Evolutionary conservation across 1,140 invertebrate genomes (phyloP), one percentile per base, ranked within the genome.

Genomic region (Diachasma alloeum): DNA sequence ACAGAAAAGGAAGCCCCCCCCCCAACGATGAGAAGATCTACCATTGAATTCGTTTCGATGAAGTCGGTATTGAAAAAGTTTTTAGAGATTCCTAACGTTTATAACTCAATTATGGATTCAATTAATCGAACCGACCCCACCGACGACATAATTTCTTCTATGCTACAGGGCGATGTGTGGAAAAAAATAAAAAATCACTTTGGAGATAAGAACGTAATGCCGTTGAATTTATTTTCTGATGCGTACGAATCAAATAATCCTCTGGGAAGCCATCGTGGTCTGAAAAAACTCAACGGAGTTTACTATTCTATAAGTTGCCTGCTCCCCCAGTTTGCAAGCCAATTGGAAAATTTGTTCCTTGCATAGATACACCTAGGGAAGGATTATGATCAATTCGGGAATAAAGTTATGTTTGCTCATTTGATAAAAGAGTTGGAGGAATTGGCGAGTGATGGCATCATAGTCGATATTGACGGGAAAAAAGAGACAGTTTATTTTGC

Each of bases 291-390:
- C 8, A 63, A 63, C 0, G 56, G 24, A 13, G 22, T 74, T 3
- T 74, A 74, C 46, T 67, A 36, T 5, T 46, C 76, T n/a, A 75
- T 85, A n/a, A 73, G 81, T 13, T 82, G 81, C 73, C 71, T 85
- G 9, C 75, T 75, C 15, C 68, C 68, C 19, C 48, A 74, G 71
- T 77, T 77, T 15, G 13, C 69, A 17, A 73, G 69, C 13, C 59
- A 19, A 19, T 56, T 79, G 42, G 19, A 77, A 36, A 74, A 77
- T 75, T 59, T 79, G 17, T 72, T 78, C 37, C 67, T 78, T 68
- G 46, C 70, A 4, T 59, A 75, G 56, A n/a, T 75, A 10, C 39
- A 67, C 66, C 36, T 56, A 59, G n/a, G 22, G 3, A 56, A 17
- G 53, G 77, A 75, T 66, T 72, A 22, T 42, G 67, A 72, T 67